Percentiles rank a stretch among this genome's conserved stretches.
These are phyloP conservation scores for Clepsis dumicolana DNA, from an alignment of 2,888 invertebrate species.

Conservation along the genomic window DNA sequence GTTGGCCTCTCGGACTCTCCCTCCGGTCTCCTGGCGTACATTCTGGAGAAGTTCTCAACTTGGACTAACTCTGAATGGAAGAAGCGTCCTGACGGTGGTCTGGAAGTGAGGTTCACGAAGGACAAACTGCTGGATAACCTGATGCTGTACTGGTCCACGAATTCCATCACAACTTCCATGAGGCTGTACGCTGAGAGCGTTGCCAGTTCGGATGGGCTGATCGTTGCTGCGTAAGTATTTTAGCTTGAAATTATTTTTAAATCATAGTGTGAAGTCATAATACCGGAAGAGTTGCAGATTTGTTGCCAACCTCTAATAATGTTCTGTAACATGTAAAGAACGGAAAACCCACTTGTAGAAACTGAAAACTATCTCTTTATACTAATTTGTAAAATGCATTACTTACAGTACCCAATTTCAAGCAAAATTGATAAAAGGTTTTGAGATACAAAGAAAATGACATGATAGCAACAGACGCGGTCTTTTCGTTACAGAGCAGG, in stretches of 20 bases:
- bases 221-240: conserved; percentile 54
- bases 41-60: conserved; percentile 91
- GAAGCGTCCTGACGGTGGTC: conserved; percentile 86
- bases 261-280: no score
- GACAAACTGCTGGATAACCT: conserved; percentile 90
- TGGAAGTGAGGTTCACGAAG: conserved; percentile 85
- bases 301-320: no score
- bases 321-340: no score
- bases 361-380: no score
- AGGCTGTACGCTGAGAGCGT: conserved; percentile 88
- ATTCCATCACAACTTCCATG: conserved; percentile 88
- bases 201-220: conserved; percentile 46
- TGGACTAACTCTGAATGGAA: conserved; percentile 84
- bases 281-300: no score
- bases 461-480: no score
- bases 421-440: no score
- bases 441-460: no score
- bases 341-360: no score
- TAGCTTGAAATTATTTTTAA: background rate
- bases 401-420: no score
- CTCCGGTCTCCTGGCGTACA: conserved; percentile 90
- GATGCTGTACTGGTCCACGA: conserved; percentile 91
- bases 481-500: no score
- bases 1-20: conserved; percentile 89
- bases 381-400: no score